Evolutionary conservation across 2,797 vertebrate genomes (phyloP).

Genomic region (Anableps anableps): DNA sequence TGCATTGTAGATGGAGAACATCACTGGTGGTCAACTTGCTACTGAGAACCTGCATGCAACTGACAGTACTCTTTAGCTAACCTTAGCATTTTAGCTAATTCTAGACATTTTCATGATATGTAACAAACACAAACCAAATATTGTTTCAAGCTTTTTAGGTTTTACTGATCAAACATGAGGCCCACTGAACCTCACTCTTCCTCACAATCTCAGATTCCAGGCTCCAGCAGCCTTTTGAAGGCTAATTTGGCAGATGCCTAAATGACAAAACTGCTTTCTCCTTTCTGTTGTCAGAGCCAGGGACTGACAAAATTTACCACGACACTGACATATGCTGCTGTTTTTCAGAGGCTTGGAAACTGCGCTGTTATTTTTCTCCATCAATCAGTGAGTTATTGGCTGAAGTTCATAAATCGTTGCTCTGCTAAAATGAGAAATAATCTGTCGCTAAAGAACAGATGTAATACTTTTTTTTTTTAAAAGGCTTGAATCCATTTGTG

Average conservation of each 20-base stretch:
- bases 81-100: no score
- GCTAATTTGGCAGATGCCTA: slow-evolving; percentile 25
- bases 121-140: no score
- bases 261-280: slow-evolving; percentile 48
- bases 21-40: no score
- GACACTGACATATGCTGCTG: slow-evolving; percentile 57
- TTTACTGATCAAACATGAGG: no score
- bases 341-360: slow-evolving; percentile 49
- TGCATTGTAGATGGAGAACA: no score
- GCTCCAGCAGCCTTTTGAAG: slow-evolving; percentile 15
- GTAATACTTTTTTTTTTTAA: slow-evolving; percentile 47
- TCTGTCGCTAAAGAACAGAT: slow-evolving; percentile 55
- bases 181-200: no score
- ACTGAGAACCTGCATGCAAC: no score
- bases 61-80: no score
- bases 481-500: slow-evolving; percentile 53
- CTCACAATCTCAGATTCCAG: no score
- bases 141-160: no score
- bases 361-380: slow-evolving; percentile 28
- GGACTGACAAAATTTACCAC: slow-evolving; percentile 42
- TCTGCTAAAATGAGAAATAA: slow-evolving; percentile 38
- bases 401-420: slow-evolving; percentile 56
- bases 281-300: slow-evolving; percentile 35
- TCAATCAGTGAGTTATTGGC: slow-evolving; percentile 56
- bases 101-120: no score